phyloP scores from a whole-genome alignment of 1,140 invertebrate genomes.

The Drosophila tropicalis region DNA sequence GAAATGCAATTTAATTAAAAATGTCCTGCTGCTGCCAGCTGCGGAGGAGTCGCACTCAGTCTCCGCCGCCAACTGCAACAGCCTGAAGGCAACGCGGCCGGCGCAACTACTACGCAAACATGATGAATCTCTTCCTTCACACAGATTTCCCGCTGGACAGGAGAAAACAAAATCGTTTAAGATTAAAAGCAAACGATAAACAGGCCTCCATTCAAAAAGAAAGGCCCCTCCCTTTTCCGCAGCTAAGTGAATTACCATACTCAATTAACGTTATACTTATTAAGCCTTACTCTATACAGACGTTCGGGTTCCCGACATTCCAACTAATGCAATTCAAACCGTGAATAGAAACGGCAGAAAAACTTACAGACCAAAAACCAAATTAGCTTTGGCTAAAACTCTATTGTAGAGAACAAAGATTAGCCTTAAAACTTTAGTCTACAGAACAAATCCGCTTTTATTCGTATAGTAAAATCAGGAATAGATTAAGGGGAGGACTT shows the following conservation, averaged over 20 bases:
- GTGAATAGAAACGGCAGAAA: conserved; percentile 32
- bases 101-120: conserved; percentile 68
- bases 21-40: conserved; percentile 73
- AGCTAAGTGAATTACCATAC: conserved; percentile 74
- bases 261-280: conserved; percentile 73
- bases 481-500: too few species aligned
- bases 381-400: conserved; percentile 48
- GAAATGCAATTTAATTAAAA: conserved; percentile 82
- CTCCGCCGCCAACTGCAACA: conserved; percentile 1
- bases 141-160: conserved; percentile 76
- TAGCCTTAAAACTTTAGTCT: not conserved
- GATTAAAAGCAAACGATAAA: conserved; percentile 76
- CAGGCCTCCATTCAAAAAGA: conserved; percentile 52
- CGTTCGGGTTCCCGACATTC: conserved; percentile 20
- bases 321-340: conserved; percentile 50
- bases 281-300: conserved; percentile 19
- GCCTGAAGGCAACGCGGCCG: not conserved
- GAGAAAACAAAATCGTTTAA: conserved; percentile 70
- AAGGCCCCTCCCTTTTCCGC: conserved; percentile 26
- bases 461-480: too few species aligned
- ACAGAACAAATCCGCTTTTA: too few species aligned
- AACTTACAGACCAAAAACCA: conserved; percentile 24
- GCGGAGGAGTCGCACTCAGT: conserved; percentile 17
- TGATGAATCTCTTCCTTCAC: conserved; percentile 69
- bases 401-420: not conserved